Percentiles rank a stretch among this genome's conserved stretches.
These are phyloP conservation scores for Conger conger DNA, from an alignment of 2,113 vertebrate genomes.

Conservation along the genomic window DNA sequence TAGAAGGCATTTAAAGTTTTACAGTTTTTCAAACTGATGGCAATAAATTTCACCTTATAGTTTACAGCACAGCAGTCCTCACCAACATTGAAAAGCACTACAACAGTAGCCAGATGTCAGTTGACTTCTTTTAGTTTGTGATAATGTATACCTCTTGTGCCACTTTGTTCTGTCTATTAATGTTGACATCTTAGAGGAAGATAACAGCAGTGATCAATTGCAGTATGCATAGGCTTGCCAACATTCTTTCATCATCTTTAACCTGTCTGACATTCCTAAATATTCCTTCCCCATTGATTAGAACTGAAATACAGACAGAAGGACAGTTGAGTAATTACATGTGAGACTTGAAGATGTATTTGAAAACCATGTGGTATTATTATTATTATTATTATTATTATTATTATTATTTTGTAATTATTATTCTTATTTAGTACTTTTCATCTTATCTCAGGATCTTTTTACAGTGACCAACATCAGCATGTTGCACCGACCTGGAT, in stretches of 20 bases:
- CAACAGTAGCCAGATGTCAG: not conserved
- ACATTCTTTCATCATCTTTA: not conserved
- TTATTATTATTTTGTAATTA: no score
- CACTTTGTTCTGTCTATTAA: not conserved
- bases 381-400: not conserved
- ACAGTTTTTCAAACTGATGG: slow-evolving; percentile 11
- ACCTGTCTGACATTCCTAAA: not conserved
- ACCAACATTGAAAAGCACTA: not conserved
- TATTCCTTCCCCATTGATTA: not conserved
- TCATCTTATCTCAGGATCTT: not conserved
- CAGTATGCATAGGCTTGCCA: not conserved
- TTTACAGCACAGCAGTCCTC: not conserved
- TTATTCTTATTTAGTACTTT: not conserved
- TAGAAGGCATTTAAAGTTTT: not conserved
- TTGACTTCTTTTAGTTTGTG: not conserved
- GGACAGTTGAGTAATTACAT: not conserved
- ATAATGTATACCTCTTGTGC: slow-evolving; percentile 2
- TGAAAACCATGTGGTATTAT: not conserved
- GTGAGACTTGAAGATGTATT: not conserved
- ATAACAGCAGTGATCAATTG: not conserved
- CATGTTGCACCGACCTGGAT: not conserved
- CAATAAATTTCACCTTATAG: slow-evolving; percentile 5
- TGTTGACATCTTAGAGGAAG: not conserved
- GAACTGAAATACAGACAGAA: not conserved
- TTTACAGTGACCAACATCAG: not conserved